Conservation (phyloP, 2,113 vertebrate genomes). For the Sula dactylatra region DNA sequence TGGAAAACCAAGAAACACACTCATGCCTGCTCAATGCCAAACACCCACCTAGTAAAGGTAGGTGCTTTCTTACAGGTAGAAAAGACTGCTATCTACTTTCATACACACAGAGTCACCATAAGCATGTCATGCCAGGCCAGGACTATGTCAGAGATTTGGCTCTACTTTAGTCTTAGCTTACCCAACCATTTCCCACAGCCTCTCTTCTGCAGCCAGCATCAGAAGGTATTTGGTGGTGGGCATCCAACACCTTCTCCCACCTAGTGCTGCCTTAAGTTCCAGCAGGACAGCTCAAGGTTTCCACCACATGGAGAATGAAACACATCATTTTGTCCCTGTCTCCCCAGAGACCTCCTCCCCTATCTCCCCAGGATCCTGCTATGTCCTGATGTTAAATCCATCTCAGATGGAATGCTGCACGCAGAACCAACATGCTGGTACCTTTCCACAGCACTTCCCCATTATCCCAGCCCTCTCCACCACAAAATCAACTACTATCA, state of each 20-base stretch:
- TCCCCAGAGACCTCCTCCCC: too few relatives aligned
- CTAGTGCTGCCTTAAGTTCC: neutral
- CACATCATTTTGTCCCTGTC: too few relatives aligned
- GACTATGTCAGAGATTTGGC: neutral
- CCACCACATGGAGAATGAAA: neutral
- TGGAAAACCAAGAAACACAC: neutral
- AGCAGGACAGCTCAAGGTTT: neutral
- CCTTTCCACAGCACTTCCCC: neutral
- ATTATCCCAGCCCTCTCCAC: neutral
- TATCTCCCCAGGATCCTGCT: neutral
- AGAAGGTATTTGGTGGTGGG: neutral
- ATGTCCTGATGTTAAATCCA: accelerated
- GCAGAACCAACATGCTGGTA: neutral
- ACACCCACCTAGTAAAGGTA: neutral
- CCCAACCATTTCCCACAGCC: neutral
- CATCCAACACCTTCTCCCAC: neutral
- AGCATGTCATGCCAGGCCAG: neutral
- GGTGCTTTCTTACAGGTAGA: neutral
- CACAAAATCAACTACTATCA: neutral
- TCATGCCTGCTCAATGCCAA: neutral
- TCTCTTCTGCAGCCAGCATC: neutral
- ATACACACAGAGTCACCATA: neutral
- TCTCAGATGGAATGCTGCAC: neutral
- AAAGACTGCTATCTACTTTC: neutral
- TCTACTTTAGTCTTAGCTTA: neutral